Base-by-base conservation (phyloP, 2,113 vertebrate species). In the Micronisus gabar region DNA sequence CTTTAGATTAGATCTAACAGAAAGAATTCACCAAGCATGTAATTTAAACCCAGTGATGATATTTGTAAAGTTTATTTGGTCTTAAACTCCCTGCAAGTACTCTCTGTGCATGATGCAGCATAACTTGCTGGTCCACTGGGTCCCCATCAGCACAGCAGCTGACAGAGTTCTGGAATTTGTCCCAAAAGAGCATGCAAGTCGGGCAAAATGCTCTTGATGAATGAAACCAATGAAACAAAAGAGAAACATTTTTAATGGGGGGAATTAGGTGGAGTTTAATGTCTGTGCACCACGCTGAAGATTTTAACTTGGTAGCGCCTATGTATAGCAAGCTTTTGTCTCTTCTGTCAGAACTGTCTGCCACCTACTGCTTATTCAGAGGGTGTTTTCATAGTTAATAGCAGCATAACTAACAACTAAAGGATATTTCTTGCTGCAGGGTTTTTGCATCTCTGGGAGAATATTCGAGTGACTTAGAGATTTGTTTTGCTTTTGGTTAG, bases 331-430 rank as follows among this genome's bases (percentile, higher is more conserved):
- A 79, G 73, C 30, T 93, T 96, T 91, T 91, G 80, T 93, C 48
- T 93, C 58, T 82, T 85, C 78, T 78, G 78, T 78, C 94, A 93
- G 65, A 89, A 26, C 71, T 93, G 59, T 59, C 81, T 97, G 73
- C 75, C 83, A 92, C 88, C 71, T 87, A 84, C 95, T 74, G 85
- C 93, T 96, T 95, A 70, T 95, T 95, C 93, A 90, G 83, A 95
- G 62, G 38, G 41, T 85, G 62, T 93, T 95, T 92, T 90, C 43
- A 25, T 80, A 58, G 84, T 91, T 96, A 94, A 94, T 85, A 97
- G 58, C 59, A 68, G 89, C 90, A 84, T 93, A 95, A 86, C 90
- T 94, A 97, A 92, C 55, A 71, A 88, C 84, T 45, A 75, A 89
- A 87, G 73, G 65, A 70, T 76, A 48, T 91, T 95, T 94, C 62